A percentile compares a stretch with the other conserved stretches of the same genome.
These are phyloP conservation scores for Balanococcus diminutus DNA, from an alignment of 2,888 invertebrate genomes.

Conservation along the genomic window DNA sequence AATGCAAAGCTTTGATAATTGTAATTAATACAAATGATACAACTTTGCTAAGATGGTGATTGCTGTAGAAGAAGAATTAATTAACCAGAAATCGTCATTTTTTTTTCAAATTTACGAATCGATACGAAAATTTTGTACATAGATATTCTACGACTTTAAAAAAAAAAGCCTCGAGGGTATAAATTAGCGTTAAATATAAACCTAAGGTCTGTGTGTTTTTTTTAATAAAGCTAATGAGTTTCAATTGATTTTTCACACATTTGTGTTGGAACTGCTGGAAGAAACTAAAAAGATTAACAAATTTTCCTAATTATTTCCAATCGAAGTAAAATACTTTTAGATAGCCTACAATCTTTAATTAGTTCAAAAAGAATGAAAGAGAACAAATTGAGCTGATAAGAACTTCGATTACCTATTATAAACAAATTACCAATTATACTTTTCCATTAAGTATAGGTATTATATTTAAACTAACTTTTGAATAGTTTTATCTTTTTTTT, in stretches of 20 bases:
- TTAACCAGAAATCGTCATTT: not conserved
- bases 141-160: not conserved
- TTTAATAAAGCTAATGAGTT: not conserved
- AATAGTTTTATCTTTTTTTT: too few species aligned
- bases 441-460: too few species aligned
- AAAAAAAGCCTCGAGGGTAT: not conserved
- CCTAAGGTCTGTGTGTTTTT: too few species aligned
- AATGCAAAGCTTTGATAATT: conserved; percentile 43
- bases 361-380: too few species aligned
- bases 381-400: too few species aligned
- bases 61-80: not conserved
- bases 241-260: not conserved
- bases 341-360: too few species aligned
- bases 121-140: not conserved
- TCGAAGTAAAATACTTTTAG: too few species aligned
- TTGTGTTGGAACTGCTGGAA: not conserved
- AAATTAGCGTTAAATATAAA: not conserved
- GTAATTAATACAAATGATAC: conserved; percentile 25
- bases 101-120: not conserved
- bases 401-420: too few species aligned
- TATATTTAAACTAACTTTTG: too few species aligned
- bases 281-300: too few species aligned
- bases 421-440: too few species aligned
- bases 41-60: not conserved
- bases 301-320: too few species aligned